A percentile compares a stretch with the other conserved stretches of the same genome.
Conservation (phyloP, 92 coral and sea anemone species). For the Heteractis magnifica region DNA sequence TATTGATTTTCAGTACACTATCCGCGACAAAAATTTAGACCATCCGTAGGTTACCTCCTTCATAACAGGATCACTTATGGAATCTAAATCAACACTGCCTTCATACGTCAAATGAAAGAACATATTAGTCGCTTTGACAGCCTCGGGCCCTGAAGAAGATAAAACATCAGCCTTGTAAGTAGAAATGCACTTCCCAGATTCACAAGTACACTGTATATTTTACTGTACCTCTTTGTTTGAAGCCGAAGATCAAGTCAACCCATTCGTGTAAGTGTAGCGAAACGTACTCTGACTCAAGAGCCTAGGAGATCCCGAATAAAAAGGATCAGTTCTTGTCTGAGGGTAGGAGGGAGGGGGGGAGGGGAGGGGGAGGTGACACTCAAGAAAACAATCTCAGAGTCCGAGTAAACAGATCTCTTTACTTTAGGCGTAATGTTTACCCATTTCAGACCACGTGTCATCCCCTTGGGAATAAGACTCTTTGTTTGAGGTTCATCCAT, state of each 20-base stretch:
- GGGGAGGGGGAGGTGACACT: background rate
- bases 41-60: conserved; percentile 61
- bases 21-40: too few relatives aligned
- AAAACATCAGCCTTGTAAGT: background rate
- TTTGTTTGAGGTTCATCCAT: too few relatives aligned
- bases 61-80: conserved; percentile 86
- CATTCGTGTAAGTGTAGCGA: conserved; percentile 89
- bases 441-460: too few relatives aligned
- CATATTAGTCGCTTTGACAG: conserved; percentile 93
- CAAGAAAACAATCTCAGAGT: background rate
- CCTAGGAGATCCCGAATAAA: conserved; percentile 39
- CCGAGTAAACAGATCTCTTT: background rate
- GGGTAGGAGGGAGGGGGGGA: background rate
- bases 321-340: background rate
- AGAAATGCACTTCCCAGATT: background rate
- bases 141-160: conserved; percentile 76
- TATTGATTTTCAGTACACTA: background rate
- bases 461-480: too few relatives aligned
- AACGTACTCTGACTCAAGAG: conserved; percentile 89
- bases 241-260: conserved; percentile 97
- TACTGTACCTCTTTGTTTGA: conserved; percentile 88
- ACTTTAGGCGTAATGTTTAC: too few relatives aligned
- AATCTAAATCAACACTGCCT: conserved; percentile 91
- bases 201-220: background rate
- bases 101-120: conserved; percentile 95